A percentile compares a stretch with the other conserved stretches of the same genome.
Evolutionary conservation across 2,888 invertebrate genomes (phyloP).

Genomic region (Lymantria dispar): DNA sequence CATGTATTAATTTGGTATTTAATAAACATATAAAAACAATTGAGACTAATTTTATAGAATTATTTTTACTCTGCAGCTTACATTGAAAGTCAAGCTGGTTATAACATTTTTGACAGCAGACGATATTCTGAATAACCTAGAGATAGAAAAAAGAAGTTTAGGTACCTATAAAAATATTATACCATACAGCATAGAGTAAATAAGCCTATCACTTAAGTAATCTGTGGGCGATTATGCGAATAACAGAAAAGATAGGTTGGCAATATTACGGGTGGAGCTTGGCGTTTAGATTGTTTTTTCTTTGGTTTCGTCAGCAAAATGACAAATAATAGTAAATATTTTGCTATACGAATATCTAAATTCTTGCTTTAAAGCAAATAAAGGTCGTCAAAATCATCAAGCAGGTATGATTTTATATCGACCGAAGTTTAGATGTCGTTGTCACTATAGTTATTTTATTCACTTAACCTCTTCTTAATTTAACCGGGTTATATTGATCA

Average conservation of each 20-base stretch:
- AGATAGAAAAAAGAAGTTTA: too few relatives aligned
- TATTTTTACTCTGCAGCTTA: too few relatives aligned
- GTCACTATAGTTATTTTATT: conserved; percentile 6
- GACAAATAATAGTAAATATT: conserved; percentile 25
- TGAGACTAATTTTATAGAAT: too few relatives aligned
- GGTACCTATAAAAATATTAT: too few relatives aligned
- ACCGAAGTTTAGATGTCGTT: conserved; percentile 34
- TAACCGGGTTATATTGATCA: conserved; percentile 57
- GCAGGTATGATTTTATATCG: conserved; percentile 67
- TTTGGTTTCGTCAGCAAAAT: conserved; percentile 40
- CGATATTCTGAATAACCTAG: too few relatives aligned
- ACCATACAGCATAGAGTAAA: too few relatives aligned
- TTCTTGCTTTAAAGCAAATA: conserved; percentile 29
- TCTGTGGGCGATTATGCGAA: too few relatives aligned
- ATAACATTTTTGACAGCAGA: too few relatives aligned
- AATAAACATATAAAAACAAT: too few relatives aligned
- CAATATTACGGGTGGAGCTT: conserved; percentile 35
- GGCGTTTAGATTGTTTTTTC: conserved; percentile 21
- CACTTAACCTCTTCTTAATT: conserved; percentile 36
- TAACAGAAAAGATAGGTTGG: conserved; percentile 28
- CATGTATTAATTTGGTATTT: too few relatives aligned
- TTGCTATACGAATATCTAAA: conserved; percentile 19
- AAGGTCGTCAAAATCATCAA: conserved; percentile 70
- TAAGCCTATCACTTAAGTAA: too few relatives aligned
- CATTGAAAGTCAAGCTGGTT: too few relatives aligned